A percentile compares a stretch with the other conserved stretches of the same genome.
Conservation (phyloP, 2,888 invertebrate species). For the Tricholauxania praeusta region DNA sequence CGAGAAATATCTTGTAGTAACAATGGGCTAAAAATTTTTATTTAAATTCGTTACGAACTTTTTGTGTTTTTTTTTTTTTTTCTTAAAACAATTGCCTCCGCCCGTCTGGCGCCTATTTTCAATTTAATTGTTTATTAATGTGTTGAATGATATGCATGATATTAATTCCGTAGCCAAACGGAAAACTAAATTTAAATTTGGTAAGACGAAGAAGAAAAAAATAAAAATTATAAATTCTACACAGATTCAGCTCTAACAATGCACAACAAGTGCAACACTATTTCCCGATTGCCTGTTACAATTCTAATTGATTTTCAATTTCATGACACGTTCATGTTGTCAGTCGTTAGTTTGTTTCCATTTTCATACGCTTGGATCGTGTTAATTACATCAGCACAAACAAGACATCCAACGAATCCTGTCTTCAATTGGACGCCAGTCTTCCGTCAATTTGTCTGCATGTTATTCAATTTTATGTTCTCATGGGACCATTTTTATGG, state of each 20-base stretch:
- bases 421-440: constrained; percentile 25
- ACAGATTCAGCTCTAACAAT: neutral
- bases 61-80: no score
- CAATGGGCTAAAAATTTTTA: no score
- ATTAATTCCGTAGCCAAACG: neutral
- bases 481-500: constrained; percentile 27
- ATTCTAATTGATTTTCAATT: constrained; percentile 37
- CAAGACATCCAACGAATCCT: constrained; percentile 15
- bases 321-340: constrained; percentile 28
- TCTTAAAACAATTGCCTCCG: constrained; percentile 21
- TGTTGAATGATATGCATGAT: constrained; percentile 27
- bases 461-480: constrained; percentile 40
- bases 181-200: constrained; percentile 2
- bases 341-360: constrained; percentile 13
- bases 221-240: neutral
- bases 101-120: constrained; percentile 42
- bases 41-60: no score
- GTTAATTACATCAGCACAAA: neutral
- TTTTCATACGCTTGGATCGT: neutral
- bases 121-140: constrained; percentile 43
- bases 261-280: constrained; percentile 25
- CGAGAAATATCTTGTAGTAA: no score
- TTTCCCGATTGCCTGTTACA: constrained; percentile 16
- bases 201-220: constrained; percentile 1
- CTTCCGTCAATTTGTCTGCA: constrained; percentile 27